phyloP scores from a whole-genome alignment of 2,113 vertebrate genomes.

The Brachyistius frenatus region DNA sequence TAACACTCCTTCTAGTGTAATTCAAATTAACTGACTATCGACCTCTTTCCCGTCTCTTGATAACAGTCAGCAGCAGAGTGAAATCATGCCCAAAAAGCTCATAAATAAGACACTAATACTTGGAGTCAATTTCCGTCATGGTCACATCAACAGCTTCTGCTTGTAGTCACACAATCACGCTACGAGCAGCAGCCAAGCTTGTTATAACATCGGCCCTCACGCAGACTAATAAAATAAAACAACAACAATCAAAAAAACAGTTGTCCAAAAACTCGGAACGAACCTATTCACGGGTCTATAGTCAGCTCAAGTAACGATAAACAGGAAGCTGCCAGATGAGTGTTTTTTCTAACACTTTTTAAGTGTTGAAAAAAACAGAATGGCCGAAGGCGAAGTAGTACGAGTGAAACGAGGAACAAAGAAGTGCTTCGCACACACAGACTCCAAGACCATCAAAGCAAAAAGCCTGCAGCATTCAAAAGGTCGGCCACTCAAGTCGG shows the following conservation, averaged over 20 bases:
- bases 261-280: neutral
- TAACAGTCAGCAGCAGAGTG: conserved; percentile 25
- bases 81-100: conserved; percentile 24
- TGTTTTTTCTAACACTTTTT: neutral
- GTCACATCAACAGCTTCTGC: neutral
- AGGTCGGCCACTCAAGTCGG: conserved; percentile 35
- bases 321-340: conserved; percentile 22
- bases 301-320: conserved; percentile 7
- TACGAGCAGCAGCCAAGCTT: neutral
- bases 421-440: conserved; percentile 36
- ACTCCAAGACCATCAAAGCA: conserved; percentile 43
- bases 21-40: conserved; percentile 56
- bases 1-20: conserved; percentile 32
- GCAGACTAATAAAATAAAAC: neutral
- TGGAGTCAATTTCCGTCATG: neutral
- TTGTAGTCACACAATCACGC: conserved; percentile 16
- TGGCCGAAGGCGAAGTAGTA: conserved; percentile 20
- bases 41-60: conserved; percentile 49
- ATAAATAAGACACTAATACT: conserved; percentile 8
- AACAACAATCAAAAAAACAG: neutral
- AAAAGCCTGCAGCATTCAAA: conserved; percentile 50
- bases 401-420: conserved; percentile 66
- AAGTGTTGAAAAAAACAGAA: conserved; percentile 17
- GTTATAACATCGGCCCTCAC: neutral
- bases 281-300: neutral